Percentiles rank a stretch among this genome's conserved stretches.
These are phyloP conservation scores for Cerastis rubricosa DNA, from an alignment of 2,888 invertebrate species.

Conservation along the genomic window DNA sequence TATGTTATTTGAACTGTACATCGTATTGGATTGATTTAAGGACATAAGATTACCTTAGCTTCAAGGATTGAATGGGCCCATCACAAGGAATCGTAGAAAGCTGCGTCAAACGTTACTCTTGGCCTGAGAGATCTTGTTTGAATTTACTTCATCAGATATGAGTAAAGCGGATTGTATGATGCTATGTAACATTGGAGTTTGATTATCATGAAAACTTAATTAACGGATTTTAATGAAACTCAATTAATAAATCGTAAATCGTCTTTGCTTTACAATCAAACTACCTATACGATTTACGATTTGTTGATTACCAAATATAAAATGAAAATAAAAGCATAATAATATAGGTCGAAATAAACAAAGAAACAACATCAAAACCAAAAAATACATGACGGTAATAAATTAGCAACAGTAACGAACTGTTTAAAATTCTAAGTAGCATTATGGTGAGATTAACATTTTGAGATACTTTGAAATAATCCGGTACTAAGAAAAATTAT, in stretches of 20 bases:
- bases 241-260: not conserved
- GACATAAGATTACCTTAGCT: not conserved
- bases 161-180: too few species aligned
- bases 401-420: constrained; percentile 14
- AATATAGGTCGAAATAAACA: constrained; percentile 29
- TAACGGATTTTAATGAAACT: not conserved
- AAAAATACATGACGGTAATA: constrained; percentile 45
- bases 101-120: not conserved
- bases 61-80: not conserved
- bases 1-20: constrained; percentile 27
- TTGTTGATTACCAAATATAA: constrained; percentile 12
- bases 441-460: constrained; percentile 15
- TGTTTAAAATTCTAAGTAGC: constrained; percentile 23
- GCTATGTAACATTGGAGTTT: too few species aligned
- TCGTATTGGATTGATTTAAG: not conserved
- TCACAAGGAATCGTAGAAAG: not conserved
- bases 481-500: not conserved
- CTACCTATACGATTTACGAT: not conserved
- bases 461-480: constrained; percentile 1
- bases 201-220: not conserved
- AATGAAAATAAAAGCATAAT: not conserved
- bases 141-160: not conserved
- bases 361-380: constrained; percentile 26
- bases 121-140: not conserved
- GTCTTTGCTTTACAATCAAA: not conserved